Base-by-base conservation (phyloP, 2,888 invertebrate genomes). In the Pomacea canaliculata region DNA sequence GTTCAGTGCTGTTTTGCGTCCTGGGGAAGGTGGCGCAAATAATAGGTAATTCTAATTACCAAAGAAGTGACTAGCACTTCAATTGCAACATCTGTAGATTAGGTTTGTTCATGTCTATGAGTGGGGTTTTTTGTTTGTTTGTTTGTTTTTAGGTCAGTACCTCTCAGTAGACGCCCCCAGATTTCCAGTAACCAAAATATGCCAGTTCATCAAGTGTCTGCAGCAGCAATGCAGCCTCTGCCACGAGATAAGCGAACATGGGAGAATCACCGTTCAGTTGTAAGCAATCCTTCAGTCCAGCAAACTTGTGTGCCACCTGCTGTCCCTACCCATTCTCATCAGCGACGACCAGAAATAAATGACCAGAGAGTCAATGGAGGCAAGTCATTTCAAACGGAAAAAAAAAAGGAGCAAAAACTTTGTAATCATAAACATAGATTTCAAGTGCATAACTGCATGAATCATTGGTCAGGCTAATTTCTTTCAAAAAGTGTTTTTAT, bases 1-100 rank as follows among this genome's bases (percentile, higher is more conserved):
- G 76, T 97, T 94, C 92, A 96, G 97, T 71, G 95, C 97, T 18
- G 98, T 97, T 27, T 66, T 75, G 13, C 60, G 74, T 27, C 59
- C 19, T 23, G 73, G 56, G 16, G 76, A 79, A 19, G 67, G 63
- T 7, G n/a, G 56, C 2, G 16, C 48, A 56, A 56, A 56, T 56
- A 56, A 56, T 16, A 56, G 51, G 51, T 56, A 16, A 56, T 56
- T 56, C 37, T 37, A 37, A 37, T 5, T 5, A 37, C 23, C 37
- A 37, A 37, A 37, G 5, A 37, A 37, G 37, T 37, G 37, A 37
- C 37, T 37, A 37, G 1, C 37, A 37, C 37, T 37, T 37, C 5
- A 37, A 5, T 37, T 37, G 5, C 37, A 37, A 37, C 37, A 37
- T 37, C 37, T 37, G 37, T 37, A 37, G 37, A 37, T 37, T 37